Evolutionary conservation across 2,113 vertebrate species (phyloP).

Genomic region (Halcyon senegalensis): DNA sequence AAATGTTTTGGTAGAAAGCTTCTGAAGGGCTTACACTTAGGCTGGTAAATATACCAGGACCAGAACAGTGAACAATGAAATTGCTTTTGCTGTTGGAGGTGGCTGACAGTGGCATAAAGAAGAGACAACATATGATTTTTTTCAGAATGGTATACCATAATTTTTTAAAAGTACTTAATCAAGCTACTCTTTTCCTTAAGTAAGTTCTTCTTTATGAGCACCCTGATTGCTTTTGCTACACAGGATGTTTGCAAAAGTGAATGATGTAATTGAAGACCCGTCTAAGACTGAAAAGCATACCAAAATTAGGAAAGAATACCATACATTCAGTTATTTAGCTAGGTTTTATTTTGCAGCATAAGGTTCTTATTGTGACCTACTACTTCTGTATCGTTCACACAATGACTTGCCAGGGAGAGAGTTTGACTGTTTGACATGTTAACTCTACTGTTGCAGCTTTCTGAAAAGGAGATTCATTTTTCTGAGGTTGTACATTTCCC

Average conservation of each 20-base stretch:
- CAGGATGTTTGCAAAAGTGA: background rate
- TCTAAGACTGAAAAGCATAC: background rate
- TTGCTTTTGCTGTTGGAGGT: background rate
- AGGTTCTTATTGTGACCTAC: background rate
- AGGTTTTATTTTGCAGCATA: background rate
- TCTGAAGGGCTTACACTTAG: background rate
- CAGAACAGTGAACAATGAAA: background rate
- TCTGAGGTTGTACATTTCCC: background rate
- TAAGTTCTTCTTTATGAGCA: background rate
- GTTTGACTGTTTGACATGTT: background rate
- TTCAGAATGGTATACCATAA: background rate
- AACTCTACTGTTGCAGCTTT: background rate
- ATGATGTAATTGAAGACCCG: background rate
- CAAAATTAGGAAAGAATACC: background rate
- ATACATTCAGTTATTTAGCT: background rate
- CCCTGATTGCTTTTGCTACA: background rate
- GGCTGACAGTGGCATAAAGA: background rate
- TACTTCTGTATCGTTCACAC: background rate
- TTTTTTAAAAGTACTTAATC: background rate
- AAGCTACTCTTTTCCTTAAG: background rate
- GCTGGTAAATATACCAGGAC: background rate
- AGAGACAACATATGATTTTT: background rate
- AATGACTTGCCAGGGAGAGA: background rate
- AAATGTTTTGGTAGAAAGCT: background rate
- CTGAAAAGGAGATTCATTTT: background rate